phyloP scores from a whole-genome alignment of 1,140 invertebrate genomes.

The Micrasema longulum region DNA sequence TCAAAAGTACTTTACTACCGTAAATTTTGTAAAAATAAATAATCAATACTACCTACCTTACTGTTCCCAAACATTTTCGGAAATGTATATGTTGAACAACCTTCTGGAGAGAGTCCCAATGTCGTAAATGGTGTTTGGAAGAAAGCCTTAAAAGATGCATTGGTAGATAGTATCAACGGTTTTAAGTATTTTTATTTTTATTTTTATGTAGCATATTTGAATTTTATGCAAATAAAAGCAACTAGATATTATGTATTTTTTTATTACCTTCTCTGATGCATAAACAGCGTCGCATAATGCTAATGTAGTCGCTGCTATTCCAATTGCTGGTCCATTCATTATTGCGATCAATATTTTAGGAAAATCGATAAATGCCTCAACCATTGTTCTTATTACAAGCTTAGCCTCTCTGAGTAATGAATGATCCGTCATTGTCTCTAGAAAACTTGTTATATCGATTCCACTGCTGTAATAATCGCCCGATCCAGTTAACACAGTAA shows the following conservation, averaged over 20 bases:
- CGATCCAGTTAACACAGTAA: constrained; percentile 81
- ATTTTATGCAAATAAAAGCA: too few relatives aligned
- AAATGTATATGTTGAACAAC: constrained; percentile 86
- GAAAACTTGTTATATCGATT: constrained; percentile 77
- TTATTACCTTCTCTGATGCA: constrained; percentile 77
- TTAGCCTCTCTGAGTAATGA: constrained; percentile 53
- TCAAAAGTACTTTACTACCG: too few relatives aligned
- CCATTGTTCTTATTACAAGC: constrained; percentile 72
- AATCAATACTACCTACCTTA: constrained; percentile 69
- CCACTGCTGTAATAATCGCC: constrained; percentile 89
- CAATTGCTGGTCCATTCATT: constrained; percentile 95
- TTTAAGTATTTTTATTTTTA: too few relatives aligned
- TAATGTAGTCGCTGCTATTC: constrained; percentile 86
- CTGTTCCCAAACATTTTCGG: constrained; percentile 83
- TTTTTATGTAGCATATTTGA: too few relatives aligned
- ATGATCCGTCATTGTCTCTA: constrained; percentile 39
- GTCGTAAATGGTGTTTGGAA: constrained; percentile 89
- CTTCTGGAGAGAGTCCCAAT: constrained; percentile 86
- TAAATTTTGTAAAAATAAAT: too few relatives aligned
- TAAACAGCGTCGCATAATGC: constrained; percentile 91
- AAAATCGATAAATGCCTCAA: constrained; percentile 85
- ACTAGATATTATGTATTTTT: too few relatives aligned
- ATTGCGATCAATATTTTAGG: constrained; percentile 90
- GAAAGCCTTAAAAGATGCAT: constrained; percentile 75
- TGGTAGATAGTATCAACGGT: too few relatives aligned